phyloP scores from a whole-genome alignment of 2,888 invertebrate genomes.

The Morpho achilles region DNA sequence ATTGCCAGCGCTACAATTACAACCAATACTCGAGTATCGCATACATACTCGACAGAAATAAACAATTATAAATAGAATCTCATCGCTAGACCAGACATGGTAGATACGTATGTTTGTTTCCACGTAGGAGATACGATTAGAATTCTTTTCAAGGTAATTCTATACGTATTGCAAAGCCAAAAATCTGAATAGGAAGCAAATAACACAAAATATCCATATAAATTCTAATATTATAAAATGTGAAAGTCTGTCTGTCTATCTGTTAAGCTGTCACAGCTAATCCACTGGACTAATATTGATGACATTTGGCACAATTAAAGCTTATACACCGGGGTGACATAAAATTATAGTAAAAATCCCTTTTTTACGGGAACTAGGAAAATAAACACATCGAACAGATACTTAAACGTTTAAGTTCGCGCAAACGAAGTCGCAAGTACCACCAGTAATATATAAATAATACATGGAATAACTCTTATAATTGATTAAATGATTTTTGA shows the following conservation, averaged over 20 bases:
- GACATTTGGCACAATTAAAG: no score
- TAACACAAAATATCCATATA: no score
- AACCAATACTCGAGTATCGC: background rate
- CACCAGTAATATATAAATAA: background rate
- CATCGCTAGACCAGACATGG: background rate
- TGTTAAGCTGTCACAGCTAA: no score
- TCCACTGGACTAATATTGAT: no score
- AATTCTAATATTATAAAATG: no score
- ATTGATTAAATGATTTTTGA: background rate
- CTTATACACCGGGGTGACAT: no score
- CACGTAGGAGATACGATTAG: slow-evolving; percentile 5
- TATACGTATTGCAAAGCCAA: background rate
- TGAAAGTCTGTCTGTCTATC: no score
- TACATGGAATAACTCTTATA: background rate
- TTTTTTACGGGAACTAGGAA: no score
- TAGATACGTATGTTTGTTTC: slow-evolving; percentile 1
- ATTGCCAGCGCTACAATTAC: no score
- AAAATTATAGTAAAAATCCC: no score
- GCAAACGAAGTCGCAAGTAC: background rate
- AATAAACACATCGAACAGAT: no score
- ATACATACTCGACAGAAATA: slow-evolving; percentile 2
- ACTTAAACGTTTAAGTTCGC: background rate
- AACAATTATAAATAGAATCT: slow-evolving; percentile 5
- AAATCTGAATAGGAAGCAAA: no score
- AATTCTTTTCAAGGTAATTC: slow-evolving; percentile 8